Conservation (phyloP, 2,888 invertebrate genomes). For the Ormyrus nitidulus region DNA sequence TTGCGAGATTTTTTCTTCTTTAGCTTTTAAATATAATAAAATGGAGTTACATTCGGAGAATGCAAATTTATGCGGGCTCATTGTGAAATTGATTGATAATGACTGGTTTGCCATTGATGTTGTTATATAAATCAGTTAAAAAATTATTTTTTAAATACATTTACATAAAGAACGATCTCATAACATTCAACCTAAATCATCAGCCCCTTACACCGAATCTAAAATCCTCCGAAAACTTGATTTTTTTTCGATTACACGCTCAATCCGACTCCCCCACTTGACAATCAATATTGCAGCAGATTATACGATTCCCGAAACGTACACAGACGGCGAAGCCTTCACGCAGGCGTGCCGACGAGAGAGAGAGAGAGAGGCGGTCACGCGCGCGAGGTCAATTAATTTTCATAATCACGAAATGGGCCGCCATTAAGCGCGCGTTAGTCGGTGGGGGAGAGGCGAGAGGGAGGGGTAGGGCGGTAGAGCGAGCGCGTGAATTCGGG, state of each 20-base stretch:
- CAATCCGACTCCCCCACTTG: background rate
- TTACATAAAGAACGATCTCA: too few species aligned
- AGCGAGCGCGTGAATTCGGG: constrained; percentile 48
- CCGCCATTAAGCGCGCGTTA: constrained; percentile 52
- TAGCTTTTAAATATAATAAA: too few species aligned
- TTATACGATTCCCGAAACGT: constrained; percentile 34
- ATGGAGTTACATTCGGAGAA: too few species aligned
- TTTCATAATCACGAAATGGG: constrained; percentile 62
- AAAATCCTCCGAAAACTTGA: background rate
- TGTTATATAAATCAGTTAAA: too few species aligned
- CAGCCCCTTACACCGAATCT: background rate
- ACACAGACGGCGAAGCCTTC: background rate
- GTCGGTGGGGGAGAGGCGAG: background rate
- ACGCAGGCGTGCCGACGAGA: background rate
- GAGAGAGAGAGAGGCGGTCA: background rate
- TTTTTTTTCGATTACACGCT: constrained; percentile 7
- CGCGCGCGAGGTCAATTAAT: constrained; percentile 59
- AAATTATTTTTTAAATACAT: too few species aligned
- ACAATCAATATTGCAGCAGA: constrained; percentile 36
- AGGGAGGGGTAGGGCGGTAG: too few species aligned
- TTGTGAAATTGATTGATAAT: too few species aligned
- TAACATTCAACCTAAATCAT: background rate
- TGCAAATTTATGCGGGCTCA: too few species aligned
- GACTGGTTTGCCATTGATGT: too few species aligned
- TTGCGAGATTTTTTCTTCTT: too few species aligned